Percentiles rank a stretch among this genome's conserved stretches.
Evolutionary conservation across 2,888 invertebrate species (phyloP).

Genomic region (Muscina levida): DNA sequence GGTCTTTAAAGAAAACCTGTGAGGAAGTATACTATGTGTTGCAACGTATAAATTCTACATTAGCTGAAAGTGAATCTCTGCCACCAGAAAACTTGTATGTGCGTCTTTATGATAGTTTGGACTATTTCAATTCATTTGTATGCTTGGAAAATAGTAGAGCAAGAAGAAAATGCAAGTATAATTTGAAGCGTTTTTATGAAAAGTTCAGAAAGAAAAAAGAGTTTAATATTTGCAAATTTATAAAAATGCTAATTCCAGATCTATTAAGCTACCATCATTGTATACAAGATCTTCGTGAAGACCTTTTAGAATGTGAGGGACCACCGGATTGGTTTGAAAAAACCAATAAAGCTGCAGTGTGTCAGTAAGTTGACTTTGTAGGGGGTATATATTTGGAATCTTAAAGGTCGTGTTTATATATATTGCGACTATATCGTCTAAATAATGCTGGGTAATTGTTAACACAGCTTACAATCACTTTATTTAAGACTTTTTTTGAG

Average conservation of each 20-base stretch:
- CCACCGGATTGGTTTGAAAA: slow-evolving; percentile 82
- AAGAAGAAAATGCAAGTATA: slow-evolving; percentile 59
- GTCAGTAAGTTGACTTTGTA: slow-evolving; percentile 77
- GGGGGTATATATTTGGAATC: not conserved
- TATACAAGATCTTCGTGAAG: slow-evolving; percentile 79
- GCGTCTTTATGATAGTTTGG: slow-evolving; percentile 79
- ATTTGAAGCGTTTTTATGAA: too few relatives aligned
- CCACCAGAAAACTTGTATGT: slow-evolving; percentile 80
- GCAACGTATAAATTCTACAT: slow-evolving; percentile 76
- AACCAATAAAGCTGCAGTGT: slow-evolving; percentile 77
- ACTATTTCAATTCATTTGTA: slow-evolving; percentile 78
- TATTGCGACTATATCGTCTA: too few relatives aligned
- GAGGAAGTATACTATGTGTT: slow-evolving; percentile 73
- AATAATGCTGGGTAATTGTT: too few relatives aligned
- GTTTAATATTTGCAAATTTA: not conserved
- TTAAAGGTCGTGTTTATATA: not conserved
- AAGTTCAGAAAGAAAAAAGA: not conserved
- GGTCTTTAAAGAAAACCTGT: slow-evolving; percentile 76
- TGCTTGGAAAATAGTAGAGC: slow-evolving; percentile 73
- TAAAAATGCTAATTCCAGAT: slow-evolving; percentile 66
- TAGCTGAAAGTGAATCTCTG: slow-evolving; percentile 78
- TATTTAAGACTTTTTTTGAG: too few relatives aligned
- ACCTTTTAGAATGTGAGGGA: slow-evolving; percentile 81
- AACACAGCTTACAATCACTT: too few relatives aligned
- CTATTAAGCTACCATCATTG: slow-evolving; percentile 78